phyloP scores from a whole-genome alignment of 2,888 invertebrate genomes.

The Cryptocephalus primarius region DNA sequence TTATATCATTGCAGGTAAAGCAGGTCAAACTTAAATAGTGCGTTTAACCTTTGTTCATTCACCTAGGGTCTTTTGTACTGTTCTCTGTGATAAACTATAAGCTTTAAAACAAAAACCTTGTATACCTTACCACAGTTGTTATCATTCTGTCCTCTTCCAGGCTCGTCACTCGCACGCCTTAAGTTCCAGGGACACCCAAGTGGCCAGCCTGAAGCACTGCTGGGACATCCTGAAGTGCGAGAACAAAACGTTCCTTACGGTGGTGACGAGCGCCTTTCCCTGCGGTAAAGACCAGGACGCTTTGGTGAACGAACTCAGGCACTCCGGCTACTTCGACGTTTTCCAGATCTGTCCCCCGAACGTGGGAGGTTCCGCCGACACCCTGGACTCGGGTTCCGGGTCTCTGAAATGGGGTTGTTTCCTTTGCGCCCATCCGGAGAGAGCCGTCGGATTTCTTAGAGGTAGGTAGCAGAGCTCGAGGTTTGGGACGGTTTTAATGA shows the following conservation, averaged over 20 bases:
- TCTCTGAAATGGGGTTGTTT: slow-evolving; percentile 79
- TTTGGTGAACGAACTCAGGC: slow-evolving; percentile 72
- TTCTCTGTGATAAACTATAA: too few relatives aligned
- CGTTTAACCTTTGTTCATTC: too few relatives aligned
- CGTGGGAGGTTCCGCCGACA: slow-evolving; percentile 27
- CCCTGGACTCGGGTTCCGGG: slow-evolving; percentile 44
- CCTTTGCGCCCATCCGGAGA: slow-evolving; percentile 85
- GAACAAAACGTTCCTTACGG: slow-evolving; percentile 76
- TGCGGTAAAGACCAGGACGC: slow-evolving; percentile 83
- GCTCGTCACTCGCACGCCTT: slow-evolving; percentile 59
- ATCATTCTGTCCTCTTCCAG: slow-evolving; percentile 20
- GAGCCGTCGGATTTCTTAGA: slow-evolving; percentile 71
- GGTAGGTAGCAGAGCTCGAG: slow-evolving; percentile 26
- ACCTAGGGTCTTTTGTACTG: too few relatives aligned
- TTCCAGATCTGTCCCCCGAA: slow-evolving; percentile 65
- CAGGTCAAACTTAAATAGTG: background rate
- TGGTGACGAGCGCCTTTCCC: slow-evolving; percentile 92
- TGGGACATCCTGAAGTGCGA: slow-evolving; percentile 92
- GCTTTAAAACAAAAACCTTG: too few relatives aligned
- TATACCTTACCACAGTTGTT: too few relatives aligned
- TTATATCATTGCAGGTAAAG: slow-evolving; percentile 67
- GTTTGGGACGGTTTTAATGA: background rate
- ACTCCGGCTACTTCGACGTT: slow-evolving; percentile 84
- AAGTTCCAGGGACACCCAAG: slow-evolving; percentile 70
- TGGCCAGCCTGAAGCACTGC: slow-evolving; percentile 77